These are phyloP conservation scores for Myotis brandtii DNA, from an alignment of 2,113 vertebrate genomes.

Conservation along the genomic window DNA sequence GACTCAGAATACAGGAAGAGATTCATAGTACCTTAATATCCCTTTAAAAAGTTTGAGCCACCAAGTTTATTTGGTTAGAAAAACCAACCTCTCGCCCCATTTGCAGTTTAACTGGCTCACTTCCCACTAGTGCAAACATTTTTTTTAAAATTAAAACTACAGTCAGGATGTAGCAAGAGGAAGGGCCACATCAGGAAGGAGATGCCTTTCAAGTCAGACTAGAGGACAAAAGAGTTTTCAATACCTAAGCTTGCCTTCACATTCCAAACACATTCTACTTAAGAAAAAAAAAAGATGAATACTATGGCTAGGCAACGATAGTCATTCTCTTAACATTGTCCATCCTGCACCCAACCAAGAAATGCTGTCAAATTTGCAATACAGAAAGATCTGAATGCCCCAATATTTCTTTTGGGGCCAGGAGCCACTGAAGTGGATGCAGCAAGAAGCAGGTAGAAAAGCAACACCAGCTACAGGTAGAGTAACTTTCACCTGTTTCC, in stretches of 20 bases:
- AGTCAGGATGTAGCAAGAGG: slow-evolving; percentile 23
- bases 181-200: slow-evolving; percentile 22
- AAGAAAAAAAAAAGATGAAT: background rate
- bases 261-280: slow-evolving; percentile 37
- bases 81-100: background rate
- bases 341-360: background rate
- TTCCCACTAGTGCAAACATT: background rate
- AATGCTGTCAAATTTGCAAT: background rate
- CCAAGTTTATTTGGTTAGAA: background rate
- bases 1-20: background rate
- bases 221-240: slow-evolving; percentile 22
- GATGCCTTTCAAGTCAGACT: slow-evolving; percentile 23
- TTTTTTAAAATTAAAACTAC: background rate
- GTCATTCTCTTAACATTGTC: background rate
- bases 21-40: background rate
- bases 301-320: background rate
- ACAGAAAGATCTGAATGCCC: background rate
- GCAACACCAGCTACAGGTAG: background rate
- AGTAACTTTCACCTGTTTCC: background rate
- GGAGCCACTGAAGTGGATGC: background rate
- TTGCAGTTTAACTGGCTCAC: slow-evolving; percentile 41
- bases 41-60: background rate
- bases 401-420: background rate
- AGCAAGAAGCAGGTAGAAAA: background rate
- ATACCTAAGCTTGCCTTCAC: slow-evolving; percentile 19